These are phyloP conservation scores for Lacerta viridis DNA, from an alignment of 2,797 vertebrate genomes.

Conservation along the genomic window DNA sequence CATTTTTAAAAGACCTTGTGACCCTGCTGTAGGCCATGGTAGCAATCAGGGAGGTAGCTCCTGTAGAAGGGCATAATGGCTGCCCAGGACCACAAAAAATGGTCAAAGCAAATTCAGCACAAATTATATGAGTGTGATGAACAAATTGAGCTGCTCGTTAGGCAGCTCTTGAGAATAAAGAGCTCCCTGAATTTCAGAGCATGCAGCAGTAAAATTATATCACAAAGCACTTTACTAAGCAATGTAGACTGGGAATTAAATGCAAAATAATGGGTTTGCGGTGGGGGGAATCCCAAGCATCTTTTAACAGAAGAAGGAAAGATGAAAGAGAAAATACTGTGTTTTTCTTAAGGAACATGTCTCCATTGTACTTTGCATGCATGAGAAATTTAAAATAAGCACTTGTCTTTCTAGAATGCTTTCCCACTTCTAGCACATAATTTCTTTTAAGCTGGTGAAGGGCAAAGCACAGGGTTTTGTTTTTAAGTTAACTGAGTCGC, in stretches of 20 bases:
- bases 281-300: background rate
- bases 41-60: background rate
- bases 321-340: background rate
- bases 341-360: background rate
- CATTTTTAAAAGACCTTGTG: background rate
- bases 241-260: background rate
- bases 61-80: background rate
- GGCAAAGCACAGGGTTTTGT: background rate
- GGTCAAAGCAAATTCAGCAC: background rate
- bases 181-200: constrained; percentile 11
- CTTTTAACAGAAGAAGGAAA: constrained; percentile 15
- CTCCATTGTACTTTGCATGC: background rate
- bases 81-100: background rate
- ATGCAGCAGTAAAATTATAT: constrained; percentile 17
- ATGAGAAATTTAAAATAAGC: background rate
- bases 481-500: background rate
- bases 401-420: background rate
- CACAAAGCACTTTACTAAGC: background rate
- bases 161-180: background rate
- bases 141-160: background rate
- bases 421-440: background rate
- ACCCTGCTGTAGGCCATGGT: no score
- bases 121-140: background rate
- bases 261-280: background rate
- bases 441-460: background rate